Percentiles rank a stretch among this genome's conserved stretches.
Evolutionary conservation across 2,113 vertebrate genomes (phyloP).

Genomic region (Boulengeromyrus knoepffleri): DNA sequence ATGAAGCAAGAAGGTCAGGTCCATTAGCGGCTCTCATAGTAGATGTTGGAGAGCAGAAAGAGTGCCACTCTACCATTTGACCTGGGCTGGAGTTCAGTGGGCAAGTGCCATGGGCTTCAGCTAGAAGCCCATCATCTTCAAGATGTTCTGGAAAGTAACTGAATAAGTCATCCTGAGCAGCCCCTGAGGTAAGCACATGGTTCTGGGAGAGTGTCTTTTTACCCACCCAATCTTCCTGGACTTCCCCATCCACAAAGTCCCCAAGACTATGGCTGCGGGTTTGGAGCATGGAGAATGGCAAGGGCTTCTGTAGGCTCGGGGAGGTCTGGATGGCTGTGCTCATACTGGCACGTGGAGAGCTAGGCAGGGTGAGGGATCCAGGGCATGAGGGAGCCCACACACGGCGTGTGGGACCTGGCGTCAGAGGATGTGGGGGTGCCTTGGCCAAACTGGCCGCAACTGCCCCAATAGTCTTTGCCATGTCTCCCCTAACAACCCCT

Average conservation of each 20-base stretch:
- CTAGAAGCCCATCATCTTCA: background rate
- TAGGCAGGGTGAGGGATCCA: slow-evolving; percentile 65
- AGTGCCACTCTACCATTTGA: slow-evolving; percentile 31
- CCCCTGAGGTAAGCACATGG: background rate
- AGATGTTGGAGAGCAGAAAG: slow-evolving; percentile 31
- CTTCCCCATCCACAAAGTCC: slow-evolving; percentile 43
- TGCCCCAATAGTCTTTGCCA: slow-evolving; percentile 57
- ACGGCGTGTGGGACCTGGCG: slow-evolving; percentile 54
- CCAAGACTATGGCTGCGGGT: slow-evolving; percentile 54
- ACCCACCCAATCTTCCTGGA: slow-evolving; percentile 40
- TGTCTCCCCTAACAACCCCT: slow-evolving; percentile 60
- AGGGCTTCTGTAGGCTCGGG: slow-evolving; percentile 67
- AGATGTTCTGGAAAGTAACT: background rate
- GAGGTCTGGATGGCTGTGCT: slow-evolving; percentile 78
- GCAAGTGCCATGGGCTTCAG: slow-evolving; percentile 32
- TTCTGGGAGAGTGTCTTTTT: slow-evolving; percentile 36
- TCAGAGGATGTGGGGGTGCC: slow-evolving; percentile 60
- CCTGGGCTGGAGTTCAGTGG: slow-evolving; percentile 24
- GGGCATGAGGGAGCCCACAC: slow-evolving; percentile 62
- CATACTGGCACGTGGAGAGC: slow-evolving; percentile 57
- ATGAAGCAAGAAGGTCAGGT: slow-evolving; percentile 39
- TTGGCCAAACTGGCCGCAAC: slow-evolving; percentile 57
- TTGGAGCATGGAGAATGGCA: slow-evolving; percentile 40
- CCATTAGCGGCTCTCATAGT: slow-evolving; percentile 37
- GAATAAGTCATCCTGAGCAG: background rate